Base-by-base conservation (phyloP, 1,140 invertebrate genomes). In the Vollenhovia emeryi region DNA sequence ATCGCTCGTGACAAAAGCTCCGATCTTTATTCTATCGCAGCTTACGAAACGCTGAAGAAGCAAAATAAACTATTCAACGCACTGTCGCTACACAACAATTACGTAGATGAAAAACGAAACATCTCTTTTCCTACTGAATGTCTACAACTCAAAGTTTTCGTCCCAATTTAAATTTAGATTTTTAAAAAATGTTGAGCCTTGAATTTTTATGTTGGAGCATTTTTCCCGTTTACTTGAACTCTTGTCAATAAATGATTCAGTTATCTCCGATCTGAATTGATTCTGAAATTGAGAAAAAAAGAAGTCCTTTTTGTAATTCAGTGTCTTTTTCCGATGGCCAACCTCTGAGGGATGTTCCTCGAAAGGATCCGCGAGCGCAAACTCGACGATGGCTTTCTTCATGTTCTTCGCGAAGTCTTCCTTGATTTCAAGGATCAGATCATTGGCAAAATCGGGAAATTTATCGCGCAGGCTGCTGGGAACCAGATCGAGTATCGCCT, bases 371-470 rank as follows among this genome's bases (percentile, higher is more conserved):
- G 96, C 96, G 5, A 99, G 94, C 7, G 98, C 98, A 94, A 98
- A 98, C 93, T 99, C 97, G 9, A 98, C 96, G 48, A 98, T 97
- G 0, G 98, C 97, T 93, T 97, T 98, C 91, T 99, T 99, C 85
- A 98, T 97, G 90, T 97, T 97, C 87, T 97, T 96, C 85, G 97
- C 96, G 93, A 98, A 99, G 89, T 98, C 97, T 87, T 98, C 97
- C 90, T 96, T 95, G 89, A 97, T 96, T 92, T 97, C 96, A 73
- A 96, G 93, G n/a, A 97, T 95, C 55, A 96, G 95, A 40, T 95
- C 94, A 13, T 95, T 93, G 1, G 96, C 91, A 21, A 95, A 96
- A 11, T 96, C 92, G 36, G 95, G 92, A 96, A 96, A 97, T 92
- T 95, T 95, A 85, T 95, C 95, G 0, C 62, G 84, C 1, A 97